Percentiles rank a stretch among this genome's conserved stretches.
These are phyloP conservation scores for Pelecanus crispus DNA, from an alignment of 2,113 vertebrate genomes.

Conservation along the genomic window DNA sequence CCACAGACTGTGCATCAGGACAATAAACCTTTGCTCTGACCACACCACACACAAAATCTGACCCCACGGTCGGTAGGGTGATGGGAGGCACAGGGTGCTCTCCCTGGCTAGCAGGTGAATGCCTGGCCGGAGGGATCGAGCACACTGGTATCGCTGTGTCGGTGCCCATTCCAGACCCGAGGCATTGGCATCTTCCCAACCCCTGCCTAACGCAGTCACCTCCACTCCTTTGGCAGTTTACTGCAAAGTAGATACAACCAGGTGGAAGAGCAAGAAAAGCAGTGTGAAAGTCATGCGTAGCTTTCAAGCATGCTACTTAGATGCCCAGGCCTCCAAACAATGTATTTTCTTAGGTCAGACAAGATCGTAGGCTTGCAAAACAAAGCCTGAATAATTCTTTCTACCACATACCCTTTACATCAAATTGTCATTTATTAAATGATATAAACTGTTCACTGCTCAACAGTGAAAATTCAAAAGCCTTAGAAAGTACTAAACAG, in stretches of 20 bases:
- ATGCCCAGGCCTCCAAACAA: background rate
- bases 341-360: background rate
- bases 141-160: background rate
- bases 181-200: background rate
- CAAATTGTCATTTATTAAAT: background rate
- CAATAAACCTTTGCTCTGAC: background rate
- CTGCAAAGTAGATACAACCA: background rate
- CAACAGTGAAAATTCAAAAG: background rate
- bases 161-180: background rate
- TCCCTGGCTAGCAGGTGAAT: background rate
- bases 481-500: background rate
- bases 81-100: background rate
- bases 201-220: background rate
- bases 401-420: background rate
- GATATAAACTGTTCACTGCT: background rate
- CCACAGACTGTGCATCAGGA: background rate
- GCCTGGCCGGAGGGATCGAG: background rate
- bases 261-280: background rate
- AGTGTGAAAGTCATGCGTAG: too few relatives aligned
- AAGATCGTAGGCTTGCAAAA: background rate
- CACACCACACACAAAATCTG: too few relatives aligned
- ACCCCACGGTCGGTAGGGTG: too few relatives aligned
- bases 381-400: background rate
- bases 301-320: background rate
- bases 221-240: background rate